Conservation (phyloP, 2,888 invertebrate genomes). For the Lasioglossum vierecki region DNA sequence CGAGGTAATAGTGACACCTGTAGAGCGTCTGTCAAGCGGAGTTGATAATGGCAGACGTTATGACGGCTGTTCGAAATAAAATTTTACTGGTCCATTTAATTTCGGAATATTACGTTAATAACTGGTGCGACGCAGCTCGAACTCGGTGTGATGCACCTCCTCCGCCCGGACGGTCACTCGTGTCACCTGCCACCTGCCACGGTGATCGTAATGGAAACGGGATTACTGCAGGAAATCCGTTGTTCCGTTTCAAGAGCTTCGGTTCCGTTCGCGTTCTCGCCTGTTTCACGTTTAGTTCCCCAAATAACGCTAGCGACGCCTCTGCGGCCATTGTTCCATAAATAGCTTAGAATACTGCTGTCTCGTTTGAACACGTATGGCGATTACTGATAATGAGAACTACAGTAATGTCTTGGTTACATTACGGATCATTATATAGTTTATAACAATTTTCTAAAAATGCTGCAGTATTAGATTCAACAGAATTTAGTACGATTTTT, state of each 20-base stretch:
- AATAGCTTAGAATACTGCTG: background rate
- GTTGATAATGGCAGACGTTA: conserved; percentile 47
- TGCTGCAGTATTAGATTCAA: no score
- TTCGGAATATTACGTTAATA: conserved; percentile 57
- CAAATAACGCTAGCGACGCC: background rate
- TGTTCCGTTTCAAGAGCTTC: conserved; percentile 38
- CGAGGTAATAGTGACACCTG: conserved; percentile 68
- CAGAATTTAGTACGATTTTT: no score
- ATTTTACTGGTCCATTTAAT: conserved; percentile 51
- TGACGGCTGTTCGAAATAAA: conserved; percentile 58
- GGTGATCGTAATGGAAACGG: conserved; percentile 50
- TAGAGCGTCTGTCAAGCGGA: conserved; percentile 54
- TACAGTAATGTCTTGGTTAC: background rate
- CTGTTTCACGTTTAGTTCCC: conserved; percentile 32
- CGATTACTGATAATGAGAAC: background rate
- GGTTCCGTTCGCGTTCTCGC: conserved; percentile 16
- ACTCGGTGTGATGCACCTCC: background rate
- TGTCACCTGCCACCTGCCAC: conserved; percentile 49
- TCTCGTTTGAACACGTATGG: background rate
- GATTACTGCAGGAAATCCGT: conserved; percentile 46
- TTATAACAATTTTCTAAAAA: no score
- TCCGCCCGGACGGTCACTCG: conserved; percentile 11
- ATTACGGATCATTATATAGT: no score
- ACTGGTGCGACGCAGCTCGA: conserved; percentile 2
- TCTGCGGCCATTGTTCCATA: background rate